phyloP scores from a whole-genome alignment of 2,113 vertebrate species.

The Takifugu bimaculatus region DNA sequence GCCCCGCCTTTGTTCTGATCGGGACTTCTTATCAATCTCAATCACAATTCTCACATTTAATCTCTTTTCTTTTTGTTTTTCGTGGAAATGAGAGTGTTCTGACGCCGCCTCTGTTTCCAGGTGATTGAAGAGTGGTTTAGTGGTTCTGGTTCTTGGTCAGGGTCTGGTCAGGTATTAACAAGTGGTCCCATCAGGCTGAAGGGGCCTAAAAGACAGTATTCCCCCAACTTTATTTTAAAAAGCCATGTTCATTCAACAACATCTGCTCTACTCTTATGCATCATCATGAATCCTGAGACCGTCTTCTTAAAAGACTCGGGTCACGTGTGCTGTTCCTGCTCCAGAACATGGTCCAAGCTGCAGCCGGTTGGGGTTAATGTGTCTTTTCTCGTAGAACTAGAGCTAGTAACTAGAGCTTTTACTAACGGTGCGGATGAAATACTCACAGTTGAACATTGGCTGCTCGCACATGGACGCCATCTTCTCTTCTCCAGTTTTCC shows the following conservation, averaged over 20 bases:
- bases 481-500: too few species aligned
- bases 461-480: too few species aligned
- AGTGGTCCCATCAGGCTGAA: constrained; percentile 32
- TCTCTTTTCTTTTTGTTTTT: background rate
- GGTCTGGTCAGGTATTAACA: constrained; percentile 62
- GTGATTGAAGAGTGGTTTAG: constrained; percentile 70
- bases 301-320: too few species aligned
- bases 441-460: constrained; percentile 3
- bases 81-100: background rate
- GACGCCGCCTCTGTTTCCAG: constrained; percentile 56
- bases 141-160: constrained; percentile 56
- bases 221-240: constrained; percentile 37
- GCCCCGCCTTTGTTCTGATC: too few species aligned
- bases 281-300: too few species aligned
- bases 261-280: constrained; percentile 6
- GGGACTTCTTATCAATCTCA: too few species aligned
- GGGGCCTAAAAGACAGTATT: constrained; percentile 64
- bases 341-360: constrained; percentile 53
- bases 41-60: too few species aligned
- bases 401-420: too few species aligned
- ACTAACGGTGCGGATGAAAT: constrained; percentile 40
- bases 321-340: background rate
- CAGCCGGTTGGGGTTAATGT: constrained; percentile 64
- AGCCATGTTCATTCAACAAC: constrained; percentile 36
- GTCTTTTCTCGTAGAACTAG: constrained; percentile 59